phyloP scores from a whole-genome alignment of 2,113 vertebrate species.

The Centropus unirufus region DNA sequence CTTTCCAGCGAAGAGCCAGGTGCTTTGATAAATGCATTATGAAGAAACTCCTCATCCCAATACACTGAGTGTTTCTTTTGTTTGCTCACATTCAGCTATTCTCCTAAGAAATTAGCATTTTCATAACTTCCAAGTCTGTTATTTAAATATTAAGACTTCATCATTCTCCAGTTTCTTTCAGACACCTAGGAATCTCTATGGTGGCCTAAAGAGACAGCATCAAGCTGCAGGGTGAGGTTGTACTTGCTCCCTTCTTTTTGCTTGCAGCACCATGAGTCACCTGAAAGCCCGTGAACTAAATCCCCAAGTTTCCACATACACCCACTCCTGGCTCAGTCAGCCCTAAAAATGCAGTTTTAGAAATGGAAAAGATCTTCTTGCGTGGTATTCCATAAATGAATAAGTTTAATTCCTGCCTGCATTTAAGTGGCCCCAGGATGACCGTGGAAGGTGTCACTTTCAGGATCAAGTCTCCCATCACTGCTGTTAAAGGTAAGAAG shows the following conservation, averaged over 20 bases:
- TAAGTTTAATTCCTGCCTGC: neutral
- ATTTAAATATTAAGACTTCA: conserved; percentile 5
- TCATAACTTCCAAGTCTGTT: neutral
- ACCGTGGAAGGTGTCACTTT: conserved; percentile 13
- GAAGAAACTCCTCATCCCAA: neutral
- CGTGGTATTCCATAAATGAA: neutral
- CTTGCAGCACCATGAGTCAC: neutral
- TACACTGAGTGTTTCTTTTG: neutral
- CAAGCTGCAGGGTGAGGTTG: neutral
- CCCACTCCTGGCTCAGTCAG: neutral
- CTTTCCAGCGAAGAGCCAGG: neutral
- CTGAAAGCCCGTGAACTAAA: neutral
- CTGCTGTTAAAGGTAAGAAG: neutral
- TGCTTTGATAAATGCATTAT: neutral
- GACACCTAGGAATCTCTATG: neutral
- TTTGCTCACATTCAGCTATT: neutral
- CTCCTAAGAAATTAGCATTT: neutral
- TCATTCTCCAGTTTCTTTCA: neutral
- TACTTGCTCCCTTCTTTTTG: neutral
- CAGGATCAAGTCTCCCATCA: neutral
- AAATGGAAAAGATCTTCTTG: neutral
- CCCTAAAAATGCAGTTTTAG: neutral
- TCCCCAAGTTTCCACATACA: neutral
- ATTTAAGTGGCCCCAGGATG: neutral
- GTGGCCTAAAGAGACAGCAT: neutral